These are phyloP conservation scores for Bombus cullumanus DNA, from an alignment of 1,140 invertebrate genomes.

Conservation along the genomic window DNA sequence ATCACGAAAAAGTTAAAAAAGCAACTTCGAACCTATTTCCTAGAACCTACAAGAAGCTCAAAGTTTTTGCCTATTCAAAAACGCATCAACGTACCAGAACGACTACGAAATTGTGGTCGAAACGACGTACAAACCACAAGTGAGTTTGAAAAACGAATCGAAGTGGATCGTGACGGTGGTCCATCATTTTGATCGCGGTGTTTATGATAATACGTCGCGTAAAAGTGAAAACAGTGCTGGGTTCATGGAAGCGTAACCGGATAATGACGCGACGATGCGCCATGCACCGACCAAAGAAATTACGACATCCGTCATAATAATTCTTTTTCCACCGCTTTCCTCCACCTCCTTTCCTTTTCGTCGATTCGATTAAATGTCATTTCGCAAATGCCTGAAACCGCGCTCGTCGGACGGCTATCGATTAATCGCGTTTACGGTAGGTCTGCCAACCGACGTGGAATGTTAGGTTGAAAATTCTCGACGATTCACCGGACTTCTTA, in stretches of 20 bases:
- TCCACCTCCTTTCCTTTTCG: background rate
- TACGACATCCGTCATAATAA: conserved; percentile 35
- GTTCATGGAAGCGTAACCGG: conserved; percentile 70
- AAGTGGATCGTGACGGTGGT: background rate
- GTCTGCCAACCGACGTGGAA: background rate
- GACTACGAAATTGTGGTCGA: too few relatives aligned
- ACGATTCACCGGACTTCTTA: background rate
- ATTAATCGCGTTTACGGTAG: conserved; percentile 1
- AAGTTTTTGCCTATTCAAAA: too few relatives aligned
- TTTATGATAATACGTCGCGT: conserved; percentile 72
- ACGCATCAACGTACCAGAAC: too few relatives aligned
- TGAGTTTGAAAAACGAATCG: background rate
- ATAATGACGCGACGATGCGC: conserved; percentile 57
- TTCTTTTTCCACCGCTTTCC: background rate
- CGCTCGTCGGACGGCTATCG: conserved; percentile 37
- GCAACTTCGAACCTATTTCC: too few relatives aligned
- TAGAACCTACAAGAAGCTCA: too few relatives aligned
- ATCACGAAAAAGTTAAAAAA: too few relatives aligned
- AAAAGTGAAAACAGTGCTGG: conserved; percentile 72
- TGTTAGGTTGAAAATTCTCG: background rate
- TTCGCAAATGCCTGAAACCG: conserved; percentile 16
- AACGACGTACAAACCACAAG: background rate
- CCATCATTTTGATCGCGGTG: conserved; percentile 19
- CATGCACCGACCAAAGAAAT: conserved; percentile 22
- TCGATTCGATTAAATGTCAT: conserved; percentile 23